Evolutionary conservation across 2,888 invertebrate species (phyloP).

Genomic region (Drosophila barbarae): DNA sequence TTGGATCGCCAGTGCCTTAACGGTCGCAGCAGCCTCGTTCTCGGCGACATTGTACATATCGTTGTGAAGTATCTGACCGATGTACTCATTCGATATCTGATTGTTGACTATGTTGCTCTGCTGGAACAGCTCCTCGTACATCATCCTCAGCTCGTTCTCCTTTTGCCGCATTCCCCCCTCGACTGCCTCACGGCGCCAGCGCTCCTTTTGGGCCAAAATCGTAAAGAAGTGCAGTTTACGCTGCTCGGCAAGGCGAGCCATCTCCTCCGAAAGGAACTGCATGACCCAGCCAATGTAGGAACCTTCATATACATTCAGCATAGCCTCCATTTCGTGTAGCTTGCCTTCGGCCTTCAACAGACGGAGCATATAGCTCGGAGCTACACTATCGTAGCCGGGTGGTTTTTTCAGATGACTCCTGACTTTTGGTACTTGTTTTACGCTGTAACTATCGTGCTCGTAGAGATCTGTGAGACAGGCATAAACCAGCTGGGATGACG

Average conservation of each 20-base stretch:
- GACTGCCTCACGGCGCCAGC: slow-evolving; percentile 87
- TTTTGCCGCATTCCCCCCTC: slow-evolving; percentile 89
- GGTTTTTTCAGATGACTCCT: neutral
- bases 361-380: neutral
- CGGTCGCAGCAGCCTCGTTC: slow-evolving; percentile 81
- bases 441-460: neutral
- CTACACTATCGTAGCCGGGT: neutral
- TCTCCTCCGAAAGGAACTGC: slow-evolving; percentile 88
- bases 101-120: slow-evolving; percentile 81
- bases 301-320: slow-evolving; percentile 86
- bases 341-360: slow-evolving; percentile 70
- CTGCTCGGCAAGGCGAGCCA: slow-evolving; percentile 87
- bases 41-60: slow-evolving; percentile 83
- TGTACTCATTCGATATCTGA: slow-evolving; percentile 83
- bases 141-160: slow-evolving; percentile 85
- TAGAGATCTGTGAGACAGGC: neutral
- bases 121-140: slow-evolving; percentile 90
- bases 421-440: too few relatives aligned
- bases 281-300: slow-evolving; percentile 86
- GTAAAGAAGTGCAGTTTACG: slow-evolving; percentile 89
- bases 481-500: neutral
- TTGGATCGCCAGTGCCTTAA: slow-evolving; percentile 81
- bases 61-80: slow-evolving; percentile 83
- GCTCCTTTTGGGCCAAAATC: slow-evolving; percentile 88
- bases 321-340: slow-evolving; percentile 61